A percentile compares a stretch with the other conserved stretches of the same genome.
phyloP scores from a whole-genome alignment of 2,888 invertebrate species.

The Actias luna region DNA sequence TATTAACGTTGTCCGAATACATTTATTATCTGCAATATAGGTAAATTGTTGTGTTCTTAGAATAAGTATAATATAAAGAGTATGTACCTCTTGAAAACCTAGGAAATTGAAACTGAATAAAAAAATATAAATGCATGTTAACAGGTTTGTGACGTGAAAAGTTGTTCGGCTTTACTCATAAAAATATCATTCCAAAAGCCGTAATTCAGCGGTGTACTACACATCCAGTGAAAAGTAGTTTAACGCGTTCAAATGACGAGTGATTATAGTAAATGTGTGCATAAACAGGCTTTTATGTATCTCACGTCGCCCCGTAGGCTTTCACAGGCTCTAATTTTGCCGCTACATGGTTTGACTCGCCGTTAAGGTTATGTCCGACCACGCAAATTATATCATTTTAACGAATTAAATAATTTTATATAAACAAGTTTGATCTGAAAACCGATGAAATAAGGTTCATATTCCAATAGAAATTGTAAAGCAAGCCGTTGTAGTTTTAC shows the following conservation, averaged over 20 bases:
- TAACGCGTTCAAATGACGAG: slow-evolving; percentile 19
- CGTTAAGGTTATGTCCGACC: slow-evolving; percentile 44
- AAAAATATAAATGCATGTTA: not conserved
- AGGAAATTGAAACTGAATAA: not conserved
- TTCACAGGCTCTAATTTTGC: slow-evolving; percentile 37
- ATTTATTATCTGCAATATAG: not conserved
- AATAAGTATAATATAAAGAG: not conserved
- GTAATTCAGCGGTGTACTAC: slow-evolving; percentile 1
- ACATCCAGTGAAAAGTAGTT: slow-evolving; percentile 17
- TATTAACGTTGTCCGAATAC: not conserved
- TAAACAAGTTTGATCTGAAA: slow-evolving; percentile 31
- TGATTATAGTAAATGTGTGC: slow-evolving; percentile 24
- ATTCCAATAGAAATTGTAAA: slow-evolving; percentile 15
- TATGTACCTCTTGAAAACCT: not conserved
- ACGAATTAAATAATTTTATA: slow-evolving; percentile 30
- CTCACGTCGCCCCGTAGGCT: slow-evolving; percentile 17
- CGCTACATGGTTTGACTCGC: slow-evolving; percentile 43
- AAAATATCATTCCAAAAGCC: slow-evolving; percentile 3
- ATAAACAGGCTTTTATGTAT: slow-evolving; percentile 32
- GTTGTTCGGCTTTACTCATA: not conserved
- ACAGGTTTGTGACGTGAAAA: not conserved
- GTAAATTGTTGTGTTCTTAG: no score
- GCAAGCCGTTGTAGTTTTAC: slow-evolving; percentile 41
- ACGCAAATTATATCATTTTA: slow-evolving; percentile 64
- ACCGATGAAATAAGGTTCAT: slow-evolving; percentile 21